Base-by-base conservation (phyloP, 1,140 invertebrate genomes). In the Listronotus oregonensis region DNA sequence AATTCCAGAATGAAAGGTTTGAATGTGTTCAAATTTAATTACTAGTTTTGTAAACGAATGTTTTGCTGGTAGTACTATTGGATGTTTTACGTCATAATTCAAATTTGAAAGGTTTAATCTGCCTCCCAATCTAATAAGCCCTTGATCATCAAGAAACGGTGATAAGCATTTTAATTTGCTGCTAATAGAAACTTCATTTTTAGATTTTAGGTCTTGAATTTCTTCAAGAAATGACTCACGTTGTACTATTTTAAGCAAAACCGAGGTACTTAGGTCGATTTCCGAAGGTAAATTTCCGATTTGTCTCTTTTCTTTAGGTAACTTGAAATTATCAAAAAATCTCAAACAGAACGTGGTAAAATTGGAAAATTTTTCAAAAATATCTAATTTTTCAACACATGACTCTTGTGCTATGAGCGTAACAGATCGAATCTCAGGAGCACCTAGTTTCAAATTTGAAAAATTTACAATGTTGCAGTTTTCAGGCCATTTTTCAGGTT, bases 81-180 rank as follows among this genome's bases (percentile, higher is more conserved):
- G 40, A 64, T 62, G 72, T 47, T 75, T 77, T 14, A 55, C 39
- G 11, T 68, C 56, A 63, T 74, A 57, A 0, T 71, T 32, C 1
- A 79, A 9, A 8, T 68, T 50, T 1, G 73, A 57, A 21, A 70
- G 69, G 27, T 18, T 42, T 10, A 82, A 32, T 59, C 80, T 67
- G 18, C 81, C 78, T 3, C 80, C 80, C 0, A 82, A 78, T 6
- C 79, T 65, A 32, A 82, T 43, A 10, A 80, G n/a, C 8, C 73
- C 71, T 11, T 74, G 11, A 15, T 75, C 12, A 60, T 81, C 78
- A 11, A 83, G 21, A 58, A 78, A 78, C 12, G 79, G 79, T 18
- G 70, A 73, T 12, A 81, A 66, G 42, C 56, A 31, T 9, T 21
- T 57, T 1, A 67, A 42, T 42, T 56, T 67, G 15, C 66, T 67